Evolutionary conservation across 2,888 invertebrate species (phyloP).

Genomic region (Nemurella pictetii): DNA sequence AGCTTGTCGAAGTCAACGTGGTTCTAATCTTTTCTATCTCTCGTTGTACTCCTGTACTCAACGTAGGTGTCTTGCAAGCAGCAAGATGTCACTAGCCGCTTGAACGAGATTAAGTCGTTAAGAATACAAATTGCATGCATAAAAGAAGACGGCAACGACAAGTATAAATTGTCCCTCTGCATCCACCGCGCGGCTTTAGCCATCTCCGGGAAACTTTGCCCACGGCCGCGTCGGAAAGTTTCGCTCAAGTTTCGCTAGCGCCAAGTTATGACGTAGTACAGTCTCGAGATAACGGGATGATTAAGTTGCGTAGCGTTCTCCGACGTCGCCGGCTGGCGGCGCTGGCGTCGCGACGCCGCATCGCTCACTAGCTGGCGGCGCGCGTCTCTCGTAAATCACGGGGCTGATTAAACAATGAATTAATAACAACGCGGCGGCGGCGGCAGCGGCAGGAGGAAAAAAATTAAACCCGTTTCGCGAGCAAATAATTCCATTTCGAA

Average conservation of each 20-base stretch:
- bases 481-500: neutral
- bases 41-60: too few relatives aligned
- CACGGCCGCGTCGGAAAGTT: neutral
- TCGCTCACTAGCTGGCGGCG: too few relatives aligned
- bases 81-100: too few relatives aligned
- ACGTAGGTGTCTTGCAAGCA: too few relatives aligned
- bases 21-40: too few relatives aligned
- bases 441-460: neutral
- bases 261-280: neutral
- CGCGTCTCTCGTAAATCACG: neutral
- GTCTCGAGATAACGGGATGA: neutral
- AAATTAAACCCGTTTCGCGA: neutral
- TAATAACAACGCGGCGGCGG: neutral
- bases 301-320: neutral
- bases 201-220: too few relatives aligned
- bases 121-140: neutral
- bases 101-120: neutral
- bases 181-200: neutral
- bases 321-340: neutral
- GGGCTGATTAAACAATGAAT: neutral
- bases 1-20: too few relatives aligned
- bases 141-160: neutral
- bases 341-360: neutral
- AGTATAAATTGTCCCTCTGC: neutral
- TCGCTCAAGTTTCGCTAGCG: neutral